Evolutionary conservation across 2,888 invertebrate species (phyloP), one percentile per base, ranked within the genome.

Genomic region (Tromatobia lineatoria): DNA sequence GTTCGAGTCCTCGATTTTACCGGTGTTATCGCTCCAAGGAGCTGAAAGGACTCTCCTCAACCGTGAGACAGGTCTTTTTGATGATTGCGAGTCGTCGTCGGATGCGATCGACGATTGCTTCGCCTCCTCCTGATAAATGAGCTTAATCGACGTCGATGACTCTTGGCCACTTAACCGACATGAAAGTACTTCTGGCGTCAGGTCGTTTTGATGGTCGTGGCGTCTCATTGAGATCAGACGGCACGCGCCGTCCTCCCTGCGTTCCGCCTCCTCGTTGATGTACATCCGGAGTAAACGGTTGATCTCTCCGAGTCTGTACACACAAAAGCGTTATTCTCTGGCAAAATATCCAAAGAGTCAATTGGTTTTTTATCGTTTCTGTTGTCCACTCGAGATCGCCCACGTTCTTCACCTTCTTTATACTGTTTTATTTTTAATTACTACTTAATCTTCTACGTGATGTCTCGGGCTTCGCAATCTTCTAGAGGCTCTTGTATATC

Each of bases 201-300:
- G 7, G 8, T 76, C 75, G 50, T 42, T 18, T 29, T 71, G 71
- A 3, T 29, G 3, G 86, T 90, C 89, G 87, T 89, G 90, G 86
- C 89, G 90, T 85, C 91, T 91, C 78, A 92, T 89, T 86, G 92
- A 91, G 90, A 91, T 91, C 90, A 92, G 90, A 89, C 92, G 93
- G 89, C 93, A 93, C 83, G 90, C 89, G 91, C 90, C 92, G 92
- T 89, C 91, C 83, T 89, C 90, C 86, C 90, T 90, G 87, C 89
- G 88, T 88, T 89, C 89, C 76, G 82, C 78, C 76, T 92, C 91
- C 88, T 91, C 91, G 87, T 88, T 91, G 89, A 92, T 92, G 89
- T 91, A 92, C 93, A 93, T 93, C 90, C 91, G 90, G 89, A 90
- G 88, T 89, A 87, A 83, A 86, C 11, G 34, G 42, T 34, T 42